Conservation (phyloP, 2,797 vertebrate genomes). For the Helostoma temminkii region DNA sequence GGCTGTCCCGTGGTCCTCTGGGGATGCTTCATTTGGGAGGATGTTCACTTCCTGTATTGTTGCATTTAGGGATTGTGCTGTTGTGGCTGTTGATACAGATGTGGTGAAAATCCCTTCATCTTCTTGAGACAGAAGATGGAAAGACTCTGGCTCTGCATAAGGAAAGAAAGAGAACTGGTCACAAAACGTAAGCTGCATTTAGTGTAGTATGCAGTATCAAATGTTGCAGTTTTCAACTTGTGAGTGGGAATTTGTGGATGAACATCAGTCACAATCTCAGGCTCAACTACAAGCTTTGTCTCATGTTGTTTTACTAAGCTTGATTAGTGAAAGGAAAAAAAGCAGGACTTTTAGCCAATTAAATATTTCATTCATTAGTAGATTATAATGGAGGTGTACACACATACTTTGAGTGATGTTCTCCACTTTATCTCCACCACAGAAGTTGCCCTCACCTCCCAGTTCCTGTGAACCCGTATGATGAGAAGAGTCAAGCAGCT, state of each 20-base stretch:
- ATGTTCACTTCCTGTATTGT: conserved; percentile 77
- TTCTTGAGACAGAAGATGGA: conserved; percentile 85
- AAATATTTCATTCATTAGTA: not conserved
- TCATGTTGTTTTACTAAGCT: too few relatives aligned
- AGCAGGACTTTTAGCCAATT: too few relatives aligned
- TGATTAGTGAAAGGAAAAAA: too few relatives aligned
- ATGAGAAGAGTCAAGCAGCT: conserved; percentile 82
- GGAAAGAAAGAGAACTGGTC: conserved; percentile 14
- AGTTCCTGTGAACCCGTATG: conserved; percentile 67
- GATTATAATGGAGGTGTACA: not conserved
- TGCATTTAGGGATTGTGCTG: conserved; percentile 71
- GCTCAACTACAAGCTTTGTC: too few relatives aligned
- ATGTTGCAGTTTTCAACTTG: too few relatives aligned
- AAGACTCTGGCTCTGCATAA: conserved; percentile 85
- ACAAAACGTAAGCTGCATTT: not conserved
- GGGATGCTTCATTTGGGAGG: conserved; percentile 63
- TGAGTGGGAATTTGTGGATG: too few relatives aligned
- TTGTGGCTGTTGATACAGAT: conserved; percentile 77
- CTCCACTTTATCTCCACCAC: conserved; percentile 53
- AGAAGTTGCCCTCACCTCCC: conserved; percentile 60
- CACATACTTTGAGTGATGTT: conserved; percentile 72
- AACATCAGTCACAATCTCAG: too few relatives aligned
- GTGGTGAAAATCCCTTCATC: conserved; percentile 86
- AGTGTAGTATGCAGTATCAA: not conserved
- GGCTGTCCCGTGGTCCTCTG: conserved; percentile 59